A percentile compares a stretch with the other conserved stretches of the same genome.
Conservation (phyloP, 2,113 vertebrate genomes). For the Erpornis zantholeuca region DNA sequence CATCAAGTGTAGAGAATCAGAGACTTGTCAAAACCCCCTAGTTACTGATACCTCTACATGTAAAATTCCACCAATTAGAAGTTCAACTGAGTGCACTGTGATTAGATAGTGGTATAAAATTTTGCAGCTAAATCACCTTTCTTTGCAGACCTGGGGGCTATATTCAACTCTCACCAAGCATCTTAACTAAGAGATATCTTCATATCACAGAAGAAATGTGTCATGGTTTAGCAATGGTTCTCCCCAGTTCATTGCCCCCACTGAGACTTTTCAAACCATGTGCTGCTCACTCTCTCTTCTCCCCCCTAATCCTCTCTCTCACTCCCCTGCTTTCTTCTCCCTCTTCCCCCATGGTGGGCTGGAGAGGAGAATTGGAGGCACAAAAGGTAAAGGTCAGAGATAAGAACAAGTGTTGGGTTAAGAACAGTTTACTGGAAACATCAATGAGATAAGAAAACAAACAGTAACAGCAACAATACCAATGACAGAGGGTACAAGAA, state of each 20-base stretch:
- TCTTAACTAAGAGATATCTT: background rate
- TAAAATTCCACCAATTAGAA: background rate
- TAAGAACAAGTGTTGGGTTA: too few species aligned
- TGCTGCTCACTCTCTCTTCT: accelerated
- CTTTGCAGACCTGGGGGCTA: background rate
- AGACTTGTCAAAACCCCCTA: accelerated
- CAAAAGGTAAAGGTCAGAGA: background rate
- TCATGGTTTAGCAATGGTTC: background rate
- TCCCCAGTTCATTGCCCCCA: background rate
- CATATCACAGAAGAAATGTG: accelerated
- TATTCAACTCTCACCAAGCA: background rate
- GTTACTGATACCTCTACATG: background rate
- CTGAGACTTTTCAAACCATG: background rate
- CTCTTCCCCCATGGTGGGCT: background rate
- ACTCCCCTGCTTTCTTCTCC: background rate
- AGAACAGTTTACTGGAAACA: background rate
- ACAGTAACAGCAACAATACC: background rate
- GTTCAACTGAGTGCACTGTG: background rate
- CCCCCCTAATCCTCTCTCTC: too few species aligned
- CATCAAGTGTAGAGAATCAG: background rate
- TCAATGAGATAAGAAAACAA: background rate
- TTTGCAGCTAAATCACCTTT: background rate
- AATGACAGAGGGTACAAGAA: background rate
- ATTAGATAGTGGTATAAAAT: background rate
- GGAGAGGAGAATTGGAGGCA: background rate